phyloP scores from a whole-genome alignment of 1,140 invertebrate genomes.

The Drosophila bocki region DNA sequence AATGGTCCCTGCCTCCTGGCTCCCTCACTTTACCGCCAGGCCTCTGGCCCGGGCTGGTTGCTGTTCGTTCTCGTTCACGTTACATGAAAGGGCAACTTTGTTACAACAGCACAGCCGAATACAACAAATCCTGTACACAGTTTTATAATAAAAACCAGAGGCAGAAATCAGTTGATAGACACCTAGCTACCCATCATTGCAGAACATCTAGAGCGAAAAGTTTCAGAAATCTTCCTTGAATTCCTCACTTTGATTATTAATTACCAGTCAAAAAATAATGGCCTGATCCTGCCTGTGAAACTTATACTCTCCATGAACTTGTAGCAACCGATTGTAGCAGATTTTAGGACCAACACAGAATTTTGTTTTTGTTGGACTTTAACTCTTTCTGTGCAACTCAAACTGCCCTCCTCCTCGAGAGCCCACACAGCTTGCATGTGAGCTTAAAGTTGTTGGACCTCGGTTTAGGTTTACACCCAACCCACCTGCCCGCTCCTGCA shows the following conservation, averaged over 20 bases:
- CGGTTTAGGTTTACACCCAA: constrained; percentile 15
- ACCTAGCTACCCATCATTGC: constrained; percentile 17
- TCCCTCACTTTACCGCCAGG: constrained; percentile 15
- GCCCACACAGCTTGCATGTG: constrained; percentile 55
- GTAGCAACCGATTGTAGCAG: constrained; percentile 17
- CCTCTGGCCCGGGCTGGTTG: constrained; percentile 17
- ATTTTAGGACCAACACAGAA: constrained; percentile 19
- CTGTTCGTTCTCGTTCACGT: constrained; percentile 61
- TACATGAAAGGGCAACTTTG: constrained; percentile 80
- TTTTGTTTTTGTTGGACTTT: constrained; percentile 33
- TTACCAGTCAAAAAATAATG: constrained; percentile 17
- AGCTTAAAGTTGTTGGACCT: constrained; percentile 72
- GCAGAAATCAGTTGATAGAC: constrained; percentile 5
- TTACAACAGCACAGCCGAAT: constrained; percentile 50
- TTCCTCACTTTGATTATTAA: constrained; percentile 12
- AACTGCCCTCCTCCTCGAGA: constrained; percentile 5
- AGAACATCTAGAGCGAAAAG: not conserved
- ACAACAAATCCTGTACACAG: constrained; percentile 67
- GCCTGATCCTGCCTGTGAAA: constrained; percentile 43
- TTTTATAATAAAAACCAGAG: constrained; percentile 65
- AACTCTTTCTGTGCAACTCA: constrained; percentile 31
- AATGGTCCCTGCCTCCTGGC: constrained; percentile 29
- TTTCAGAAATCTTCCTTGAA: not conserved
- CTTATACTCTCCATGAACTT: constrained; percentile 44
- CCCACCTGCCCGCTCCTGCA: constrained; percentile 6